Conservation (phyloP, 2,797 vertebrate genomes). For the Lepidocolaptes lacrymiger region DNA sequence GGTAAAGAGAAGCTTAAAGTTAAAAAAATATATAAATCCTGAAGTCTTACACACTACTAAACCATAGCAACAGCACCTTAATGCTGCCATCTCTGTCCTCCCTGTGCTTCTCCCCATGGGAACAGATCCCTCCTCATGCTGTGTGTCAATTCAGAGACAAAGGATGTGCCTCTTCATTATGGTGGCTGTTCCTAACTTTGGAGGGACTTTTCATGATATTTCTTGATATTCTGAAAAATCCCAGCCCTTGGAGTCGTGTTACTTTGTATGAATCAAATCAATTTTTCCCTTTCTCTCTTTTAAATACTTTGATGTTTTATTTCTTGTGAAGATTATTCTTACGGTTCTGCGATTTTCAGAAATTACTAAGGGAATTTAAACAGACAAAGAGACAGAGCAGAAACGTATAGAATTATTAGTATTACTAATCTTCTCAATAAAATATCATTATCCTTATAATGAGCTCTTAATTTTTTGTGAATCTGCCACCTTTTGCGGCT, state of each 20-base stretch:
- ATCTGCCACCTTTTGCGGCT: neutral
- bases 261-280: neutral
- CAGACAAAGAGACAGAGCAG: neutral
- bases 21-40: neutral
- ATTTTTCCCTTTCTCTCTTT: neutral
- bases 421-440: neutral
- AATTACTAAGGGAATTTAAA: neutral
- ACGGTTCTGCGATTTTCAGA: neutral
- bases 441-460: neutral
- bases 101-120: neutral
- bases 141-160: neutral
- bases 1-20: neutral
- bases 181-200: neutral
- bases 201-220: neutral
- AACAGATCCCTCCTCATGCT: neutral
- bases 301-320: neutral
- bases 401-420: neutral
- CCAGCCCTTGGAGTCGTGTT: neutral
- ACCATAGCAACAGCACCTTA: slow-evolving; percentile 38
- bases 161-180: neutral
- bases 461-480: neutral
- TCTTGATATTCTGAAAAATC: neutral
- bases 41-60: neutral
- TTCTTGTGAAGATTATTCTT: neutral
- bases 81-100: neutral